These are phyloP conservation scores for Cepaea nemoralis DNA, from an alignment of 1,140 invertebrate genomes.

Conservation along the genomic window DNA sequence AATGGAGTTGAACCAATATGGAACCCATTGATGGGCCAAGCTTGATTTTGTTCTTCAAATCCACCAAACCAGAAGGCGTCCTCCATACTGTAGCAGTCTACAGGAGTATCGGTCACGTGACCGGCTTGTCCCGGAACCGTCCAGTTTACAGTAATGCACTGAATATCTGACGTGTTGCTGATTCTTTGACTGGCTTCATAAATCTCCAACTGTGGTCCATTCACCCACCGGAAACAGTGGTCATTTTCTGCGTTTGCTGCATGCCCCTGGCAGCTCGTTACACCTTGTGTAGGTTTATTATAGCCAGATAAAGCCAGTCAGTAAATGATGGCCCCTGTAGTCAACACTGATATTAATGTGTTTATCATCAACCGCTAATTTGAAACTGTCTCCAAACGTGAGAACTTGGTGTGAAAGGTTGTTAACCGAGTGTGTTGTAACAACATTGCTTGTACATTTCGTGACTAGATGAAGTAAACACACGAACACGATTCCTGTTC, in stretches of 20 bases:
- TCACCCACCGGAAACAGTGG: neutral
- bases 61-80: constrained; percentile 67
- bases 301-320: neutral
- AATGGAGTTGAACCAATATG: constrained; percentile 50
- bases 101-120: neutral
- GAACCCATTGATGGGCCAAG: constrained; percentile 42
- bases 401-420: no score
- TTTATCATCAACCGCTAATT: neutral
- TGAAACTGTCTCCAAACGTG: neutral
- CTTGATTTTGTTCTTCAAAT: constrained; percentile 54
- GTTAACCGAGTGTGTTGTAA: no score
- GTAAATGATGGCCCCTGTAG: neutral
- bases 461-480: no score
- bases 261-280: neutral
- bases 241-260: neutral
- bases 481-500: no score
- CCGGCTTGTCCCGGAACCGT: neutral
- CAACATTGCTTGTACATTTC: no score
- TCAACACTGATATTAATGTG: neutral
- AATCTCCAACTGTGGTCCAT: neutral
- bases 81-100: constrained; percentile 61
- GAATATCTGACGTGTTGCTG: neutral
- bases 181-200: neutral
- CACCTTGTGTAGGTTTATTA: neutral
- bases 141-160: neutral